Base-by-base conservation (phyloP, 2,797 vertebrate genomes). In the Tangara arthus region DNA sequence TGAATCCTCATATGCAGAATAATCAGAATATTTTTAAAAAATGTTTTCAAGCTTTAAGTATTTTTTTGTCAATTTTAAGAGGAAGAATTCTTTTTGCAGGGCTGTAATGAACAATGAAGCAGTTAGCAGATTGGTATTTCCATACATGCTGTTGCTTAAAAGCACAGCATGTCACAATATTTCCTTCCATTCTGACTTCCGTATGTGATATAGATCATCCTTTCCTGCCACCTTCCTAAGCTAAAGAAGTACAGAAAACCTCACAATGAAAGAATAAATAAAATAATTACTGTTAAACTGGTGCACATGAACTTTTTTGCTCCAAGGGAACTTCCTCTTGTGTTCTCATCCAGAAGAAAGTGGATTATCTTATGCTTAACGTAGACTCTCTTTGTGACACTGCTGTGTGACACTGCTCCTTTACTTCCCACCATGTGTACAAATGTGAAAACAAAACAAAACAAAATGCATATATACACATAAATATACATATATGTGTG, bases 401-500 rank as follows among this genome's bases (percentile, higher is more conserved):
- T 41, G 23, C 8, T 75, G 2, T 21, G 17, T n/a, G 34, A 24
- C 8, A 5, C 6, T n/a, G 3, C 27, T 82, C 20, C 27, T 79
- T 75, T 68, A 52, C 27, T 81, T 88, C 17, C 13, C 13, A 56
- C 3, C 3, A 11, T 16, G 12, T 20, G 8, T 41, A 34, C 28
- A 75, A 73, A 73, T 18, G 63, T 4, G 3, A 70, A 82, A 89
- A 15, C 2, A 39, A 65, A 60, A 3, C 17, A 37, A 65, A 46
- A 18, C 14, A 4, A 6, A 53, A 14, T 4, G 11, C 6, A 13
- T 39, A 59, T 8, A 37, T 37, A 59, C 6, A 26, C 4, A 30
- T 6, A 20, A 9, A 4, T n/a, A 4, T 39, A 22, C 2, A 22
- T 26, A 26, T 8, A 3, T 21, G 15, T n/a, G 2, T 14, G 4